phyloP scores from a whole-genome alignment of 2,113 vertebrate genomes.

The Rhineura floridana region DNA sequence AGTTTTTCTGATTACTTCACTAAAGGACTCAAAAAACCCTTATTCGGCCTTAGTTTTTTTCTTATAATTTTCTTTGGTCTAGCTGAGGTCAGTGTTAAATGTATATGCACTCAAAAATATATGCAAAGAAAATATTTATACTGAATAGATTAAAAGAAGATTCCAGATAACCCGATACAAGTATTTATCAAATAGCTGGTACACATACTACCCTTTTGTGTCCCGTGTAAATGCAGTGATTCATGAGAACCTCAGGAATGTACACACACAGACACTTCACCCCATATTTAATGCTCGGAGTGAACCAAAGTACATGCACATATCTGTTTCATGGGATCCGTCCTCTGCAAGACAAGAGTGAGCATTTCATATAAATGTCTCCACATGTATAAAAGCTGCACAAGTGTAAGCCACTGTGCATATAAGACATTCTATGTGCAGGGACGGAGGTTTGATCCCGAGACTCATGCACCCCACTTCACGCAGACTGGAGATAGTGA shows the following conservation, averaged over 20 bases:
- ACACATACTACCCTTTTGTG: not conserved
- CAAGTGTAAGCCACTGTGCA: too few species aligned
- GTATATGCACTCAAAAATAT: conserved; percentile 30
- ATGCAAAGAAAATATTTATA: conserved; percentile 17
- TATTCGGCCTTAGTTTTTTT: conserved; percentile 33
- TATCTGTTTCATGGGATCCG: not conserved
- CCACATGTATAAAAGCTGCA: not conserved
- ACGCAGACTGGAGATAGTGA: not conserved
- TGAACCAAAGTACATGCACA: not conserved
- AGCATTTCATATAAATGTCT: not conserved
- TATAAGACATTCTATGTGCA: not conserved
- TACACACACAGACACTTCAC: not conserved
- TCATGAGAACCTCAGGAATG: not conserved
- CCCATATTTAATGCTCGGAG: not conserved
- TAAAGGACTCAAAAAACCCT: conserved; percentile 49
- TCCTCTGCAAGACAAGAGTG: too few species aligned
- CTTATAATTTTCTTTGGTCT: conserved; percentile 11
- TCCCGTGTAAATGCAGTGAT: not conserved
- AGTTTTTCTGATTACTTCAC: conserved; percentile 17
- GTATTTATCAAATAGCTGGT: conserved; percentile 21
- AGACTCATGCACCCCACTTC: not conserved
- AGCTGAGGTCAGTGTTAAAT: conserved; percentile 41
- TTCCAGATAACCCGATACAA: conserved; percentile 1
- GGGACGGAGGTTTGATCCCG: not conserved
- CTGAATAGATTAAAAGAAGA: conserved; percentile 3